Evolutionary conservation across 2,797 vertebrate species (phyloP), one percentile per base, ranked within the genome.

Genomic region (Schizopygopsis pylzovi): DNA sequence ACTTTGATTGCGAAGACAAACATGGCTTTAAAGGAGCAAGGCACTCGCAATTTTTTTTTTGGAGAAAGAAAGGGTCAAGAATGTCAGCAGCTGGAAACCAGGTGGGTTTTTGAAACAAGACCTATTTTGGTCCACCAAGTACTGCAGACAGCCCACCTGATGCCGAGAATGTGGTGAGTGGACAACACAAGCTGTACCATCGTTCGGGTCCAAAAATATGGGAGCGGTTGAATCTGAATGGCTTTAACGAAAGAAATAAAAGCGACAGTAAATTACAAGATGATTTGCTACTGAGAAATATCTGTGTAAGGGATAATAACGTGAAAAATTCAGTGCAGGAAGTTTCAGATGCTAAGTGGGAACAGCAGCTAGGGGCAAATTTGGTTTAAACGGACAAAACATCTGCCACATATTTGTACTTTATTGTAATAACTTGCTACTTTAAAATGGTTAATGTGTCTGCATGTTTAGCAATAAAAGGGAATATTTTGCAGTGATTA

Each of bases 41-140:
- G 33, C 37, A 41, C 33, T 56, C 11, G 56, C 18, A 39, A 8
- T 52, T 20, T 33, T 37, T 39, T 11, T 43, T 43, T 43, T 43
- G 43, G 28, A 13, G 11, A 56, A 56, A 6, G 18, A 43, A 45
- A 79, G 39, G n/a, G 41, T 79, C 78, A 79, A 65, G 56, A 45
- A 79, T 79, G 41, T 65, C 41, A 47, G 77, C 77, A 79, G 78
- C 59, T 79, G 59, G 41, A 79, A 33, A 3, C 59, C 41, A 65
- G 59, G 78, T 79, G 78, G 47, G 6, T 79, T 47, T 79, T 28
- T 28, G 3, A 47, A 41, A 65, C 6, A 41, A 65, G 18, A 22
- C 37, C 22, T 78, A 76, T 79, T 79, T 79, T 45, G 41, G 78
- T 79, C 41, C n/a, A 65, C 15, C 78, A 20, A 33, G 41, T 47